Base-by-base conservation (phyloP, 2,888 invertebrate species). In the Athrips mouffetella region DNA sequence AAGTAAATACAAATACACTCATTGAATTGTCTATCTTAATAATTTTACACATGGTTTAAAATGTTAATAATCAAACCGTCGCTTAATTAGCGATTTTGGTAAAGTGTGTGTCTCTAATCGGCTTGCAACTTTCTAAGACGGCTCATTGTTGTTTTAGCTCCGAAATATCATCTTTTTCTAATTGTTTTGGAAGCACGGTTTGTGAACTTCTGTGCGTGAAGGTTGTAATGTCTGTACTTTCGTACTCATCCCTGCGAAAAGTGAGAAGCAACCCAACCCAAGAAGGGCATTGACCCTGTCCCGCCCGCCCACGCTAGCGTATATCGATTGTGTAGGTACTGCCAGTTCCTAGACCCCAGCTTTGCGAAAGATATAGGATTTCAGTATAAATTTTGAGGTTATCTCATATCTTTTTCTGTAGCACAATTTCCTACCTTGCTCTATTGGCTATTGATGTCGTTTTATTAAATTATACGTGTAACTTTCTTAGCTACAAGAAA, bases 201-300 rank as follows among this genome's bases (percentile, higher is more conserved):
- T n/a, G n/a, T n/a, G n/a, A n/a, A n/a, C n/a, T n/a, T n/a, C n/a
- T n/a, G n/a, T n/a, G n/a, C n/a, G n/a, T n/a, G n/a, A n/a, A n/a
- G n/a, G n/a, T n/a, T n/a, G n/a, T n/a, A n/a, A n/a, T n/a, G n/a
- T n/a, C n/a, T n/a, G n/a, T n/a, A n/a, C n/a, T n/a, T n/a, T 21
- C 11, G 37, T 37, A 37, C 18, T 18, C 6, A 21, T 20, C 11
- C 37, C 20, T 10, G 44, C 41, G n/a, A 53, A 51, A 57, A 57
- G 59, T 53, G 52, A 53, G 56, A 55, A 58, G 54, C 49, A 51
- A 18, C 18, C n/a, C n/a, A n/a, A 54, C 62, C 63, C 61, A 59
- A 62, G 65, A 58, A 63, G 65, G 65, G 57, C 70, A 55, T 62
- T 64, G 69, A 70, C 71, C 71, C 56, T 64, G 67, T 68, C 67